Evolutionary conservation across 2,113 vertebrate genomes (phyloP).

Genomic region (Brachyistius frenatus): DNA sequence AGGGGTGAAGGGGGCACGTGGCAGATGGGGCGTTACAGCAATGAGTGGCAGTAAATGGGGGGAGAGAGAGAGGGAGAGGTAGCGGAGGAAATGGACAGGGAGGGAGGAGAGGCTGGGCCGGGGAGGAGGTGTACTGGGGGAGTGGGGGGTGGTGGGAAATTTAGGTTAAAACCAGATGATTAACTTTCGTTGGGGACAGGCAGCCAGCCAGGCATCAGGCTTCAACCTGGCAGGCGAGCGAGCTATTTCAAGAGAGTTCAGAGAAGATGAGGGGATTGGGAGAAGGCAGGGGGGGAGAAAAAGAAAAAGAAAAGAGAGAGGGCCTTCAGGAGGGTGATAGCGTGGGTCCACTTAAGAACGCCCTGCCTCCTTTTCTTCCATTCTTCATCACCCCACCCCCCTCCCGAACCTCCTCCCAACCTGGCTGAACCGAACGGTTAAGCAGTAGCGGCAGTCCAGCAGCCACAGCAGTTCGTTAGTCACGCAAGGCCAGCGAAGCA

Average conservation of each 20-base stretch:
- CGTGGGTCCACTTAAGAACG: constrained; percentile 56
- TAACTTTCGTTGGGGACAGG: constrained; percentile 79
- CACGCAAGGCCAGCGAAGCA: constrained; percentile 73
- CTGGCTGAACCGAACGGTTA: constrained; percentile 65
- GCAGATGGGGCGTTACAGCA: constrained; percentile 74
- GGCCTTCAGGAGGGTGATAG: constrained; percentile 42
- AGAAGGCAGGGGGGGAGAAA: constrained; percentile 6
- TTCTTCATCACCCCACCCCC: too few species aligned
- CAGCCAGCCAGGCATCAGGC: constrained; percentile 53
- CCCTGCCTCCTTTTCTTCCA: neutral
- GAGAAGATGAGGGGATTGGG: constrained; percentile 26
- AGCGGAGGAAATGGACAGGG: neutral
- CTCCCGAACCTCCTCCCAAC: constrained; percentile 22
- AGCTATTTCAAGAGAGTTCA: constrained; percentile 45
- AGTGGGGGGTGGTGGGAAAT: constrained; percentile 33
- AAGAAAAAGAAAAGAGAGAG: neutral
- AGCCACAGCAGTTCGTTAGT: constrained; percentile 70
- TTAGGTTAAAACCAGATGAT: constrained; percentile 83
- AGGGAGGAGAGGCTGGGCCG: neutral
- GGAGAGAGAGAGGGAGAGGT: constrained; percentile 16
- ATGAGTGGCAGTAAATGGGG: constrained; percentile 38
- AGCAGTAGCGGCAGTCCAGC: constrained; percentile 40
- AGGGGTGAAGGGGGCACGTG: constrained; percentile 59
- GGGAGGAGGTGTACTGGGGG: neutral
- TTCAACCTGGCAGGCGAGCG: constrained; percentile 29